Evolutionary conservation across 1,140 invertebrate species (phyloP), one percentile per base, ranked within the genome.

Genomic region (Neelides sp.): DNA sequence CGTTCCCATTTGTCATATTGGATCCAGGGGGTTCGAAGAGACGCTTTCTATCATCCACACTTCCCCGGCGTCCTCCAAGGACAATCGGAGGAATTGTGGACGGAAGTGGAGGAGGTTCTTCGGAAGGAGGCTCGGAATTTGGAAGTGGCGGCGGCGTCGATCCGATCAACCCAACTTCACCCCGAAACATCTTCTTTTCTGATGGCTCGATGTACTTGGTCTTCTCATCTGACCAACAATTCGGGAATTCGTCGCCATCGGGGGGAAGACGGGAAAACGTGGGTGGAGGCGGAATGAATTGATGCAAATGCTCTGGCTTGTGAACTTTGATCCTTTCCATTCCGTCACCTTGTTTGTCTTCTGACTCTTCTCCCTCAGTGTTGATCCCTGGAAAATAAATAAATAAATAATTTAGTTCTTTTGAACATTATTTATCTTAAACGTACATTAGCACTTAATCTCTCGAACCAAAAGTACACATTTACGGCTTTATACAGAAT

Each of bases 181-280:
- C 49, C 46, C 17, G 53, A 50, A 34, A 54, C 40, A 27, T 47
- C 47, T 46, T 54, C n/a, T n/a, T n/a, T n/a, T n/a, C n/a, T 46
- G 17, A 49, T 35, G 54, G 15, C 10, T 39, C 27, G 22, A 45
- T 37, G 35, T 43, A 32, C 30, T 50, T 39, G n/a, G 54, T 36
- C 22, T 51, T 22, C 44, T 58, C 47, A 35, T 54, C 55, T 17
- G 50, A 48, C 43, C 59, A 58, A 49, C 54, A 57, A 43, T 62
- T 59, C 43, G 83, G 85, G 69, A 86, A 88, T 65, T 90, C 85
- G 64, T 87, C 82, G 58, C 85, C 85, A 68, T 90, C 85, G 40
- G 85, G 85, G 52, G 85, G 85, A 62, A 85, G 75, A 55, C 85
- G 75, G 23, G 80, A 80, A 54, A 64, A 64, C 22, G 64, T 63